These are phyloP conservation scores for Trogon surrucura DNA, from an alignment of 2,113 vertebrate genomes.

Conservation along the genomic window DNA sequence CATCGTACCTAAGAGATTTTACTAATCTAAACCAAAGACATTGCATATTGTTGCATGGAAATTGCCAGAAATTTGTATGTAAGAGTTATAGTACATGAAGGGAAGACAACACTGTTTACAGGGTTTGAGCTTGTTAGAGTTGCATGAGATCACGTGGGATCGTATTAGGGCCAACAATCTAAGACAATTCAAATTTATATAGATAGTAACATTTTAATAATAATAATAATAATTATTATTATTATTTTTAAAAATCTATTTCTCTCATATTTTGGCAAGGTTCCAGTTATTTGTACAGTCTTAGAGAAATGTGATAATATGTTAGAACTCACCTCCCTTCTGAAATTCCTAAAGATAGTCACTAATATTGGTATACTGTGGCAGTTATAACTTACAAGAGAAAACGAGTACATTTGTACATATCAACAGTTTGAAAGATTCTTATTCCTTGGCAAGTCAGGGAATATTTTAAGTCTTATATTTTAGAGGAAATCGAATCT, in stretches of 20 bases:
- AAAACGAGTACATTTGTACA: conserved; percentile 79
- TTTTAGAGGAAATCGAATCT: conserved; percentile 86
- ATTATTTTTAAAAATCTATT: neutral
- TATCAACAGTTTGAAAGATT: conserved; percentile 83
- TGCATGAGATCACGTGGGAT: neutral
- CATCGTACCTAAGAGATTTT: conserved; percentile 55
- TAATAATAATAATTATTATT: neutral
- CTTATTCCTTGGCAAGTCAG: conserved; percentile 79
- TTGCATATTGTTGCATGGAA: conserved; percentile 51
- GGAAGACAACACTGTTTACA: conserved; percentile 37
- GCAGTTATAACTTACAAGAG: conserved; percentile 73
- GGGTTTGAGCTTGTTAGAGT: conserved; percentile 24
- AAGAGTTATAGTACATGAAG: conserved; percentile 48
- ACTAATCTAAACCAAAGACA: conserved; percentile 66
- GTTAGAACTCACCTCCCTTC: conserved; percentile 32
- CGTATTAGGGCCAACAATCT: conserved; percentile 20
- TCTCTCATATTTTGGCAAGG: conserved; percentile 4
- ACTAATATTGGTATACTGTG: conserved; percentile 67
- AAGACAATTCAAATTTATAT: neutral
- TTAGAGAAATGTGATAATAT: conserved; percentile 37
- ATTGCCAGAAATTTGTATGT: conserved; percentile 54
- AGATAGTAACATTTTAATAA: conserved; percentile 18
- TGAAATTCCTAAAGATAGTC: conserved; percentile 74
- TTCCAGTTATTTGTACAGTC: conserved; percentile 22
- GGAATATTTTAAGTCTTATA: conserved; percentile 84